A percentile compares a stretch with the other conserved stretches of the same genome.
Conservation (phyloP, 2,888 invertebrate genomes). For the Nasonia oneida region DNA sequence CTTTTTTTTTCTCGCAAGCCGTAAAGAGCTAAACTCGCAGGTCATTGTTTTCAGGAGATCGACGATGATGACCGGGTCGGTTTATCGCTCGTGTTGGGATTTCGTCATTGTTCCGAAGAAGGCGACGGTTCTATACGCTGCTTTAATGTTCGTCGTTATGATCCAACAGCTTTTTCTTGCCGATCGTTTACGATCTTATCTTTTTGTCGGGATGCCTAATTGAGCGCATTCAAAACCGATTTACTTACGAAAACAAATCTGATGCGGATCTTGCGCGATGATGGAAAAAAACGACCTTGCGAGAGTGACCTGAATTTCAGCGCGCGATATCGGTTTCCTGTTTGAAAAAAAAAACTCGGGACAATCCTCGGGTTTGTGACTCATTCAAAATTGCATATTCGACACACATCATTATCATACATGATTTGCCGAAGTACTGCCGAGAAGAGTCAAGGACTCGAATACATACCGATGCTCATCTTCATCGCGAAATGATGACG, state of each 20-base stretch:
- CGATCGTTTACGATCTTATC: neutral
- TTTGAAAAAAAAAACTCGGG: neutral
- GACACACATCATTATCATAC: neutral
- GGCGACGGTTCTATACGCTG: neutral
- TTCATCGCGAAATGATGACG: conserved; percentile 1
- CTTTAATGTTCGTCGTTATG: neutral
- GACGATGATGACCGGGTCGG: neutral
- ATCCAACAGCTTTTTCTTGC: neutral
- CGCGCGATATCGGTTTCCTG: neutral
- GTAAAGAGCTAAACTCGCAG: neutral
- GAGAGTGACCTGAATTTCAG: neutral
- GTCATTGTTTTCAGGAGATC: conserved; percentile 12
- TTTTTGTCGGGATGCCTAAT: neutral
- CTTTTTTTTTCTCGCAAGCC: neutral
- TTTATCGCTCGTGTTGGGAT: neutral
- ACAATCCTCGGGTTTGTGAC: neutral
- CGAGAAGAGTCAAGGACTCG: neutral
- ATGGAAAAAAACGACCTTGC: neutral
- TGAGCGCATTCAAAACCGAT: neutral
- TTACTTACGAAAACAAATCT: neutral
- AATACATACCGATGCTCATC: neutral
- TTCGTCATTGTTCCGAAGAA: conserved; percentile 8
- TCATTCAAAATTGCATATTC: neutral
- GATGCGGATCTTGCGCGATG: neutral
- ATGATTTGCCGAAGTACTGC: neutral